These are phyloP conservation scores for Apamea sordens DNA, from an alignment of 2,888 invertebrate genomes.

Conservation along the genomic window DNA sequence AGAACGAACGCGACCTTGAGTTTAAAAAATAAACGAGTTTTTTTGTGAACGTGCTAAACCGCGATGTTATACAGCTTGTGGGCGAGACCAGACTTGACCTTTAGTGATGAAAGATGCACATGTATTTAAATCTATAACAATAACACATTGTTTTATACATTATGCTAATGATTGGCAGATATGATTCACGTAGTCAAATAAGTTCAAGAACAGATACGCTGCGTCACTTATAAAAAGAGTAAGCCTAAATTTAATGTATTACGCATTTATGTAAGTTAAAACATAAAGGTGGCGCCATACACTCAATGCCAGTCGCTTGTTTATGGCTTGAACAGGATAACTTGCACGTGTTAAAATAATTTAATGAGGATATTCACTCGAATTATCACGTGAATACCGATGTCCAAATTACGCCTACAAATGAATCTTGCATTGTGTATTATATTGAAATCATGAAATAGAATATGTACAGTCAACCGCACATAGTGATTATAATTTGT, in stretches of 20 bases:
- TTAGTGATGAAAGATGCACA: slow-evolving; percentile 27
- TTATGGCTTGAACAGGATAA: slow-evolving; percentile 27
- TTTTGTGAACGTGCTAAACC: slow-evolving; percentile 71
- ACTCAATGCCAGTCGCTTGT: slow-evolving; percentile 20
- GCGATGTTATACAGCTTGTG: slow-evolving; percentile 54
- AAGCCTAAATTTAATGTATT: background rate
- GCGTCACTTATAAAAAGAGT: background rate
- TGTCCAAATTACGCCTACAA: slow-evolving; percentile 1
- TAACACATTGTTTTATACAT: slow-evolving; percentile 20
- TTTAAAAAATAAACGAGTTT: slow-evolving; percentile 74
- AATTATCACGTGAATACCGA: slow-evolving; percentile 19
- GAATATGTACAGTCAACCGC: background rate
- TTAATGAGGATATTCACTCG: slow-evolving; percentile 24
- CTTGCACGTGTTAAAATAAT: slow-evolving; percentile 26
- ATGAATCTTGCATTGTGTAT: background rate
- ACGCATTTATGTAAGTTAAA: background rate
- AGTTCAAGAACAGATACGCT: slow-evolving; percentile 5
- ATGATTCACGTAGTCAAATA: slow-evolving; percentile 32
- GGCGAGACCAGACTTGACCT: slow-evolving; percentile 42
- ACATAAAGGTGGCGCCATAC: slow-evolving; percentile 19
- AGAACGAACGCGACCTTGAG: slow-evolving; percentile 71
- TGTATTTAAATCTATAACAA: slow-evolving; percentile 5
- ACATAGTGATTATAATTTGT: background rate
- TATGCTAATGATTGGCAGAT: background rate
- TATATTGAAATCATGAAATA: background rate